Percentiles rank a stretch among this genome's conserved stretches.
These are phyloP conservation scores for Anthopleura xanthogrammica DNA, from an alignment of 92 coral and sea anemone genomes.

Conservation along the genomic window DNA sequence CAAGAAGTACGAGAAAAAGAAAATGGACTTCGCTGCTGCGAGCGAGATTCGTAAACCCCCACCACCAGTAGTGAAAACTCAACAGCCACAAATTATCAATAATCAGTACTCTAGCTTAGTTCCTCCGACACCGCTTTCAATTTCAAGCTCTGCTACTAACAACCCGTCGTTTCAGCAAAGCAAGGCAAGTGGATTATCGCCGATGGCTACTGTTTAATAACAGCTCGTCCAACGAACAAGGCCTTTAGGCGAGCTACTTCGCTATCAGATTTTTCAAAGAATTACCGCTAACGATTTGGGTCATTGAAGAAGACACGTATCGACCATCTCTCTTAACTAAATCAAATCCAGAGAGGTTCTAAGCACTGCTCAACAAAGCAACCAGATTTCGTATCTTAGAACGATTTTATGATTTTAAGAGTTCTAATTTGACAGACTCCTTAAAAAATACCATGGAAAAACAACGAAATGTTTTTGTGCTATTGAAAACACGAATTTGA, in stretches of 20 bases:
- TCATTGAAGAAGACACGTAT: neutral
- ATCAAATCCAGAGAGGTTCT: no score
- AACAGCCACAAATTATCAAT: conserved; percentile 11
- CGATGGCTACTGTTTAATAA: conserved; percentile 65
- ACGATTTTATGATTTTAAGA: no score
- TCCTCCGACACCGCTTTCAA: conserved; percentile 27
- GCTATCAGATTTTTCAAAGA: neutral
- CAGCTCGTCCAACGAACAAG: neutral
- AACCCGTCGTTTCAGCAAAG: conserved; percentile 51
- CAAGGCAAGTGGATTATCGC: conserved; percentile 67
- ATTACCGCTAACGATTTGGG: conserved; percentile 17
- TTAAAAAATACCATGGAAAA: neutral
- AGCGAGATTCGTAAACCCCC: conserved; percentile 37
- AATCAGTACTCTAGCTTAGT: conserved; percentile 13
- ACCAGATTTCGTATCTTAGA: no score
- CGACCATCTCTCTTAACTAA: neutral
- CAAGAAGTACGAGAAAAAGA: conserved; percentile 36
- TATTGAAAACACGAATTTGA: neutral
- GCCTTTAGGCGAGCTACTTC: neutral
- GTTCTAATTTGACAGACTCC: neutral
- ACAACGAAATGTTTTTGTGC: neutral
- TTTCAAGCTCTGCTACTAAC: conserved; percentile 35
- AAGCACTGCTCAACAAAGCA: no score
- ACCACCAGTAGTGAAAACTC: neutral
- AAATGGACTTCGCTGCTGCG: conserved; percentile 37